Base-by-base conservation (phyloP, 2,888 invertebrate species). In the Agrotis ipsilon region DNA sequence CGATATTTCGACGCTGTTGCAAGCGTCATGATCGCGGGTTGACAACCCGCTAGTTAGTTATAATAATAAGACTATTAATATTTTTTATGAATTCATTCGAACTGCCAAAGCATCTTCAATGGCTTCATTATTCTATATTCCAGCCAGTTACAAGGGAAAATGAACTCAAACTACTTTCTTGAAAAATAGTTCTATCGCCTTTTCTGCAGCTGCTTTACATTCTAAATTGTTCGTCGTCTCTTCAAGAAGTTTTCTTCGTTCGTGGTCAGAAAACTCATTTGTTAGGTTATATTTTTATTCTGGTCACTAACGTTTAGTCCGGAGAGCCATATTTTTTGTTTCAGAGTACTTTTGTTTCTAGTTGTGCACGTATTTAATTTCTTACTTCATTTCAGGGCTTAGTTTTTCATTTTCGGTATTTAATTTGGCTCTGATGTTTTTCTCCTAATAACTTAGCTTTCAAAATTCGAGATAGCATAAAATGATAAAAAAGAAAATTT, bases 201-300 rank as follows among this genome's bases (percentile, higher is more conserved):
- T 74, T 65, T 65, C 45, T 49, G n/a, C 14, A 21, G 13, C 64
- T 58, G 57, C 14, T 80, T 77, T 76, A 61, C 60, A 78, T 76
- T 76, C 76, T 49, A 69, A 69, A 69, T 68, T 55, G 46, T 49
- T 46, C 57, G 14, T 46, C 9, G 39, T 27, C 32, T 18, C 39
- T 63, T 65, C 59, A 46, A 64, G 43, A 68, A 48, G 39, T 64
- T 51, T 6, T 39, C 19, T 48, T 16, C 0, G 45, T 54, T 46
- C 57, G 39, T 63, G 54, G 62, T 51, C 59, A 68, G 68, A 75
- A 67, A 75, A 51, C 48, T 49, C 4, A 75, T 51, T 68, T 57
- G n/a, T 11, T 32, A 52, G 46, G 13, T 60, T 61, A 57, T 60
- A 74, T 64, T 74, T 57, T 61, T 68, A 68, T 75, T 80, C 43